phyloP scores from a whole-genome alignment of 1,140 invertebrate genomes.

The Dreissena rostriformis region DNA sequence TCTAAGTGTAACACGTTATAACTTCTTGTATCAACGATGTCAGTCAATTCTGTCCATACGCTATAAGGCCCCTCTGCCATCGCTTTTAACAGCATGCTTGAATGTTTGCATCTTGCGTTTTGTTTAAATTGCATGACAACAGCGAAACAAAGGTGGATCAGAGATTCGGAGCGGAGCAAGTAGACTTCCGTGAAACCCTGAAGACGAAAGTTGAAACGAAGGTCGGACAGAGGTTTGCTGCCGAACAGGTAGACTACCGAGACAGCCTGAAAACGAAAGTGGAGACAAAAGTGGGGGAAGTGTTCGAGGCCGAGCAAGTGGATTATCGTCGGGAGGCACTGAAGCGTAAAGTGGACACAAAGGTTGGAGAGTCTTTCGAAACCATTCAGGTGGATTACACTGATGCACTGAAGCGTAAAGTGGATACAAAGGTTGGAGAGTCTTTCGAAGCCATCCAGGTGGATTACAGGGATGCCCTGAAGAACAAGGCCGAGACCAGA shows the following conservation, averaged over 20 bases:
- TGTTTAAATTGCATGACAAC: conserved; percentile 30
- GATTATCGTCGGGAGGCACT: conserved; percentile 54
- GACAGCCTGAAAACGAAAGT: conserved; percentile 71
- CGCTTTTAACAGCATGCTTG: not conserved
- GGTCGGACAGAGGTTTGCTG: conserved; percentile 42
- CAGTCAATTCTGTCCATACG: no score
- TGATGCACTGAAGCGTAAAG: conserved; percentile 39
- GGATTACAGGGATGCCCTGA: conserved; percentile 44
- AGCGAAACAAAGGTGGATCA: conserved; percentile 54
- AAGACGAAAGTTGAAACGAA: conserved; percentile 70
- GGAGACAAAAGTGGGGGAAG: conserved; percentile 38
- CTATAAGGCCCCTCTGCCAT: no score
- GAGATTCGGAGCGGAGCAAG: conserved; percentile 60
- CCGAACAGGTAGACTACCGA: conserved; percentile 71
- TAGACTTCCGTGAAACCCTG: conserved; percentile 69
- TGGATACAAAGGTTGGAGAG: conserved; percentile 21
- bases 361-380: conserved; percentile 22
- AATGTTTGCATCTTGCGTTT: conserved; percentile 18
- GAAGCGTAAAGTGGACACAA: conserved; percentile 31
- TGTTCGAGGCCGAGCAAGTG: conserved; percentile 42
- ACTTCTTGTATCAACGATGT: no score
- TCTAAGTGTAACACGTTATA: no score
- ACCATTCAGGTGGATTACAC: conserved; percentile 48
- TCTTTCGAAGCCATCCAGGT: conserved; percentile 41
- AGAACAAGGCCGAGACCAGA: conserved; percentile 36